A percentile compares a stretch with the other conserved stretches of the same genome.
Evolutionary conservation across 1,140 invertebrate species (phyloP).

Genomic region (Lamellibrachia luymesi): DNA sequence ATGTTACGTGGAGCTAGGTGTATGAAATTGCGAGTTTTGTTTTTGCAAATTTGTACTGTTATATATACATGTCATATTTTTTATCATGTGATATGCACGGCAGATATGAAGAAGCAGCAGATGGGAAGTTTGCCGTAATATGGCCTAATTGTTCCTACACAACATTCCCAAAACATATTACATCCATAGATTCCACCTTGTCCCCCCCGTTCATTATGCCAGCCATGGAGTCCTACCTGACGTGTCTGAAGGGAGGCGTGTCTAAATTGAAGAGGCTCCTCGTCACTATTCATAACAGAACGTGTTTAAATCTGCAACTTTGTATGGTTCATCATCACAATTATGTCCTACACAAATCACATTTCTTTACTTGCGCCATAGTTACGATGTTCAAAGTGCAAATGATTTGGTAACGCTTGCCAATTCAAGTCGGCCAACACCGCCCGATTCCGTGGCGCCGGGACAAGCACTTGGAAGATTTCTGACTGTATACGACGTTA

Average conservation of each 20-base stretch:
- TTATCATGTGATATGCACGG: too few relatives aligned
- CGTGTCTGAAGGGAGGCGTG: constrained; percentile 2
- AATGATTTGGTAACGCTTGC: not conserved
- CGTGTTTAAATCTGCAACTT: not conserved
- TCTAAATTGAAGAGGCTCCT: not conserved
- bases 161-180: too few relatives aligned
- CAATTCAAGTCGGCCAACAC: not conserved
- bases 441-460: not conserved
- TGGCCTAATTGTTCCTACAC: too few relatives aligned
- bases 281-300: not conserved
- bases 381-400: not conserved
- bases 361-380: not conserved
- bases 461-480: not conserved
- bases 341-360: not conserved
- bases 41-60: too few relatives aligned
- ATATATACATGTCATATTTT: too few relatives aligned
- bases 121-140: too few relatives aligned
- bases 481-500: not conserved
- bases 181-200: too few relatives aligned
- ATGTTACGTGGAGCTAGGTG: too few relatives aligned
- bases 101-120: too few relatives aligned
- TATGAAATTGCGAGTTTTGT: too few relatives aligned
- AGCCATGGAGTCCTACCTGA: not conserved
- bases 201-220: not conserved
- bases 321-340: not conserved